phyloP scores from a whole-genome alignment of 2,888 invertebrate species.

The Nomada lathburiana region DNA sequence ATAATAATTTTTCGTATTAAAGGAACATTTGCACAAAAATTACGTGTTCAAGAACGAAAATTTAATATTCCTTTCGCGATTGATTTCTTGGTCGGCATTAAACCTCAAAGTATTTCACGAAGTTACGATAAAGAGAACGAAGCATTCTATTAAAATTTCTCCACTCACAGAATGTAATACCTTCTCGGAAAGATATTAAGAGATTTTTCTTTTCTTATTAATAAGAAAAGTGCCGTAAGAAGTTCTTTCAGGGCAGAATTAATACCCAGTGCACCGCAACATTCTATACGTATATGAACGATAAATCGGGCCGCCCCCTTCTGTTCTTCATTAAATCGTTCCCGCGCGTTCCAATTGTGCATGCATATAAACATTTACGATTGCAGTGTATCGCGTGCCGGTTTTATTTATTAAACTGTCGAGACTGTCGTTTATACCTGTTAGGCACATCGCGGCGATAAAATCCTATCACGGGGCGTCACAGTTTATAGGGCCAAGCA shows the following conservation, averaged over 20 bases:
- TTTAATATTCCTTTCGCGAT: no score
- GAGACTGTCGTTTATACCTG: neutral
- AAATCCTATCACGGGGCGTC: neutral
- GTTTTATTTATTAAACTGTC: neutral
- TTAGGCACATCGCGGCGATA: neutral
- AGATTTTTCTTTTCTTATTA: neutral
- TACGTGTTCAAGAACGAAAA: no score
- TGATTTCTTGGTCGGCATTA: no score
- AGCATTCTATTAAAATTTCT: constrained; percentile 6
- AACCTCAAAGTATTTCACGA: neutral
- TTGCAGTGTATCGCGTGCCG: neutral
- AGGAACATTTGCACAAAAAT: no score
- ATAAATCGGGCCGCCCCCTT: no score
- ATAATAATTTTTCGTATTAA: no score
- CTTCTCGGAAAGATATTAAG: neutral
- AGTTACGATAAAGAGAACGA: neutral
- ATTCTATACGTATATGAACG: no score
- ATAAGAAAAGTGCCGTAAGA: neutral
- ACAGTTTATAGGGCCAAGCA: neutral
- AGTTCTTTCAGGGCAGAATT: neutral
- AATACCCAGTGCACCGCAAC: no score
- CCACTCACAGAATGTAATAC: neutral
- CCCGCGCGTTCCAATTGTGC: no score
- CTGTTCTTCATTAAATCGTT: no score
- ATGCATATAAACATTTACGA: neutral